These are phyloP conservation scores for Protonemura montana DNA, from an alignment of 2,888 invertebrate genomes.

Conservation along the genomic window DNA sequence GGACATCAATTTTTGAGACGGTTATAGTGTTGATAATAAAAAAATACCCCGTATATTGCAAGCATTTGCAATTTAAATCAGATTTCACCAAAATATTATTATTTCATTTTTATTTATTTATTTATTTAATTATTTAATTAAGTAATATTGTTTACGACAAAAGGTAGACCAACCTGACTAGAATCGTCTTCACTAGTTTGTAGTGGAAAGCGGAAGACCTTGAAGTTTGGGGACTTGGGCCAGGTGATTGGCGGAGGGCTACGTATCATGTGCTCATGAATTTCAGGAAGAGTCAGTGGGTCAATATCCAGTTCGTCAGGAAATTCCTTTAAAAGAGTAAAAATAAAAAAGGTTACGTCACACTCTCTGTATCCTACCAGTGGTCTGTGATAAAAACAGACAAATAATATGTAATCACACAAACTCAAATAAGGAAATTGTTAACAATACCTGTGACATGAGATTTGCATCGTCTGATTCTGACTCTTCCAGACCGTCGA, in stretches of 20 bases:
- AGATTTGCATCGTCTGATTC: slow-evolving; percentile 80
- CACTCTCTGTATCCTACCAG: not conserved
- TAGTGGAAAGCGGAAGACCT: slow-evolving; percentile 65
- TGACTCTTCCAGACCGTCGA: slow-evolving; percentile 75
- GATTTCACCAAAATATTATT: too few relatives aligned
- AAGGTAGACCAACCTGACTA: slow-evolving; percentile 57
- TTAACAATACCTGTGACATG: slow-evolving; percentile 72
- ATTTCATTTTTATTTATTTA: too few relatives aligned
- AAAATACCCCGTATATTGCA: too few relatives aligned
- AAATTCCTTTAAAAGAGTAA: slow-evolving; percentile 58
- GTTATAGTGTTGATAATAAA: too few relatives aligned
- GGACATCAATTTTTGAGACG: too few relatives aligned
- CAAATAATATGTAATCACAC: not conserved
- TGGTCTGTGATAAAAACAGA: not conserved
- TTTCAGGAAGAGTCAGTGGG: slow-evolving; percentile 77
- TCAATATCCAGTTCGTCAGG: slow-evolving; percentile 70
- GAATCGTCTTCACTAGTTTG: slow-evolving; percentile 58
- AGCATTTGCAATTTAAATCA: too few relatives aligned
- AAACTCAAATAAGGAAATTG: not conserved
- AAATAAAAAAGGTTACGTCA: not conserved
- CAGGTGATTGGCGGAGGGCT: slow-evolving; percentile 82
- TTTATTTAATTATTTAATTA: too few relatives aligned
- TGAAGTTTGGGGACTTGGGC: slow-evolving; percentile 69
- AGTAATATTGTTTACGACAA: slow-evolving; percentile 20
- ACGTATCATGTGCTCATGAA: slow-evolving; percentile 83